Evolutionary conservation across 2,113 vertebrate genomes (phyloP), one percentile per base, ranked within the genome.

Genomic region (Porphyrio hochstetteri): DNA sequence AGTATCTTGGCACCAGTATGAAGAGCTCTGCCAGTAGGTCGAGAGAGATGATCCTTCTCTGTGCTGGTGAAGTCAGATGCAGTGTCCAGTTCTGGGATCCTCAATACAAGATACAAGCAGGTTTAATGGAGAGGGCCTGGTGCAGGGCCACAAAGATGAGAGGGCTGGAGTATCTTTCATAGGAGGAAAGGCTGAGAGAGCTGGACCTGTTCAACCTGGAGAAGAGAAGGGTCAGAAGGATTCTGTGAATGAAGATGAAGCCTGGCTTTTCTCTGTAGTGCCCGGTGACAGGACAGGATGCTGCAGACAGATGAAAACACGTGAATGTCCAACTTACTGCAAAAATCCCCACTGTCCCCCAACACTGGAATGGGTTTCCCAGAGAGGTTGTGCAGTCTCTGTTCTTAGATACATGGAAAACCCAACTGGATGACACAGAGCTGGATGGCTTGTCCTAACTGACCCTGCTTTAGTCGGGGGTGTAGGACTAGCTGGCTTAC

Each of bases 271-370:
- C 6, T 9, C 7, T 60, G 24, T 31, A n/a, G 46, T 19, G 29
- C 36, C 36, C 10, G 31, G 9, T 44, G 67, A 25, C 46, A 76
- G 31, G 42, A 44, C 16, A 63, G 21, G 55, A 44, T 44, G 17
- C 13, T 36, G 18, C 13, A 78, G 25, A 40, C 21, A 35, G 40
- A 23, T 7, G 25, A 20, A 38, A 78, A 20, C 24, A 48, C 0
- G 2, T 16, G 8, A 29, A 67, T 53, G 18, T 48, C 57, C 11
- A 1, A 48, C 33, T 64, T 56, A 69, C 27, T 24, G 46, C n/a
- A 55, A 16, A 21, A 10, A 5, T 1, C 7, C 36, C 11, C 6
- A 3, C 16, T 44, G 0, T 38, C 27, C 3, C 21, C 21, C 4
- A 42, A 18, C 5, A 9, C 28, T 31, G 19, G 20, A 64, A 52